Conservation (phyloP, 2,113 vertebrate genomes). For the Alectura lathami region DNA sequence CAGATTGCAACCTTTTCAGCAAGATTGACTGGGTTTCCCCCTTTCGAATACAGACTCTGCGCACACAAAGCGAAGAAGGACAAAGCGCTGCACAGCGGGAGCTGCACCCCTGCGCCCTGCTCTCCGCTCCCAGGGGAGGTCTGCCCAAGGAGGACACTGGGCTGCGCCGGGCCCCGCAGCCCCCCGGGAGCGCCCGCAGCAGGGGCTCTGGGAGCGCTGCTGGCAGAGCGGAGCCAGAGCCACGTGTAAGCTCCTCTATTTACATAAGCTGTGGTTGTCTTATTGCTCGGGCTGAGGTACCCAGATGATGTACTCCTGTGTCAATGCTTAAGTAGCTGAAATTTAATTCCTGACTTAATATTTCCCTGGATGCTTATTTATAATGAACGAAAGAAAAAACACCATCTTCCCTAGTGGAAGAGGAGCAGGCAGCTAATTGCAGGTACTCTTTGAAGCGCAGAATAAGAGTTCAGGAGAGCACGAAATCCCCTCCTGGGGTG, state of each 20-base stretch:
- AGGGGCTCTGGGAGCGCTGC: neutral
- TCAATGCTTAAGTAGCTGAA: neutral
- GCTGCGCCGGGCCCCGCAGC: neutral
- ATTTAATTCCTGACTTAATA: neutral
- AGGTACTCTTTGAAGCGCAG: neutral
- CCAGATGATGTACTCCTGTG: neutral
- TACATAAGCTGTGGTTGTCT: neutral
- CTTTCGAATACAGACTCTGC: accelerated
- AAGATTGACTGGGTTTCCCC: neutral
- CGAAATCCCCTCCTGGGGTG: neutral
- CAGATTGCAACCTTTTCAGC: neutral
- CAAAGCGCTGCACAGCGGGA: accelerated
- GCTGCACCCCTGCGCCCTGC: neutral
- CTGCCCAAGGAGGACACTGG: neutral
- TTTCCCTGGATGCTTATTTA: neutral
- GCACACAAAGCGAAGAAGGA: neutral
- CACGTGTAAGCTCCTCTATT: neutral
- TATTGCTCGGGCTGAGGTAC: neutral
- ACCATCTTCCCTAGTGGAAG: neutral
- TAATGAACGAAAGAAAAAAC: neutral
- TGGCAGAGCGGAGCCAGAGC: neutral
- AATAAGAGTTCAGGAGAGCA: accelerated
- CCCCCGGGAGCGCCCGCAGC: neutral
- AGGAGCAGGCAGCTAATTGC: neutral
- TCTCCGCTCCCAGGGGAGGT: neutral